These are phyloP conservation scores for Sinocyclocheilus grahami DNA, from an alignment of 2,113 vertebrate genomes.

Conservation along the genomic window DNA sequence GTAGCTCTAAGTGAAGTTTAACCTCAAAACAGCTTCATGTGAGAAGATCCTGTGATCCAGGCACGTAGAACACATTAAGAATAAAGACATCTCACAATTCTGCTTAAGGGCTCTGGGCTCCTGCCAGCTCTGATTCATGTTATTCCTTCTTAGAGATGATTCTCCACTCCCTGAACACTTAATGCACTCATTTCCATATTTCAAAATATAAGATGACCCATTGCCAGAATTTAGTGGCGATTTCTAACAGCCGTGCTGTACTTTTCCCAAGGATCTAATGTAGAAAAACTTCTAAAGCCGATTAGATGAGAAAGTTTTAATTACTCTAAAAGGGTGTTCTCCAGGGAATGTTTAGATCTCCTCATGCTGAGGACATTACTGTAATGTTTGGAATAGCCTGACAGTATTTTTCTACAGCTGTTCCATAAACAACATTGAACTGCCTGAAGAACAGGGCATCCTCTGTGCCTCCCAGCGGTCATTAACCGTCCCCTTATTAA, in stretches of 20 bases:
- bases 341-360: not conserved
- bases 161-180: not conserved
- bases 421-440: constrained; percentile 2
- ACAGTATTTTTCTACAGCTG: constrained; percentile 21
- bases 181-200: not conserved
- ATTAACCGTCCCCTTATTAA: not conserved
- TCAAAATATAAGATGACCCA: not conserved
- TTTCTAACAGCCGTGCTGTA: not conserved
- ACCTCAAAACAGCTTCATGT: constrained; percentile 5
- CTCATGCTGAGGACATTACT: not conserved
- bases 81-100: not conserved
- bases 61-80: not conserved
- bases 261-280: not conserved
- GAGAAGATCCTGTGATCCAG: constrained; percentile 29
- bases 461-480: not conserved
- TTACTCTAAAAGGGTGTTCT: not conserved
- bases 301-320: not conserved
- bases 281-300: not conserved
- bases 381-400: constrained; percentile 6
- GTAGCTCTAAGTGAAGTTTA: not conserved
- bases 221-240: not conserved
- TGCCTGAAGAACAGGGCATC: constrained; percentile 11
- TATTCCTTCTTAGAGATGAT: not conserved
- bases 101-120: not conserved
- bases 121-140: not conserved